Evolutionary conservation across 2,113 vertebrate genomes (phyloP).

Genomic region (Takifugu flavidus): DNA sequence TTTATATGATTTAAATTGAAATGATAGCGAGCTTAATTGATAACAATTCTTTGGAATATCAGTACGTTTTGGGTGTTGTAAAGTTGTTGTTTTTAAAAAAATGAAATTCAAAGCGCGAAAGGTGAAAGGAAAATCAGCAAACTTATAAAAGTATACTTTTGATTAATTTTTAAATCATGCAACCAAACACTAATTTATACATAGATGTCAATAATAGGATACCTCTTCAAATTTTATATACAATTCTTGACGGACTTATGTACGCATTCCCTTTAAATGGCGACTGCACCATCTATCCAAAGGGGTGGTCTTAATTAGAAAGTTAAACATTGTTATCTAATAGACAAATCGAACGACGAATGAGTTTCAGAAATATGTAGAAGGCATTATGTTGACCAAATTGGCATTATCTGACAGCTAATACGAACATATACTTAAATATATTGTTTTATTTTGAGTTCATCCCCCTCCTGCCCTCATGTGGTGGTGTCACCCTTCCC

Average conservation of each 20-base stretch:
- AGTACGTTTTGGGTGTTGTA: too few relatives aligned
- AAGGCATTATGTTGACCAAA: fast-evolving
- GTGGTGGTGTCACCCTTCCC: slow-evolving; percentile 68
- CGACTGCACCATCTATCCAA: slow-evolving; percentile 12
- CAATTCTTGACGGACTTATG: slow-evolving; percentile 30
- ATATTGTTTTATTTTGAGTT: neutral
- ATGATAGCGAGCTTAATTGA: too few relatives aligned
- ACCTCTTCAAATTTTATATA: neutral
- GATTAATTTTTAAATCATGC: neutral
- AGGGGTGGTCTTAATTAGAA: neutral
- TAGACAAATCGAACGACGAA: neutral
- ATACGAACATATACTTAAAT: neutral
- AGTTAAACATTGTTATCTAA: neutral
- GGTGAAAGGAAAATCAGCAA: neutral
- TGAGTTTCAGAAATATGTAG: neutral
- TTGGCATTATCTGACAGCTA: neutral
- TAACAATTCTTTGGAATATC: too few relatives aligned
- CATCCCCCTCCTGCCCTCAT: neutral
- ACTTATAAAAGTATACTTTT: neutral
- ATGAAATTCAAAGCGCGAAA: too few relatives aligned
- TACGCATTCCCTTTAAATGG: slow-evolving; percentile 73
- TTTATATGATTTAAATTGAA: slow-evolving; percentile 24
- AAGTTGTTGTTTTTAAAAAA: neutral
- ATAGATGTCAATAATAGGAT: neutral
- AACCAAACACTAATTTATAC: neutral